A percentile compares a stretch with the other conserved stretches of the same genome.
Evolutionary conservation across 2,797 vertebrate genomes (phyloP).

Genomic region (Perodicticus potto): DNA sequence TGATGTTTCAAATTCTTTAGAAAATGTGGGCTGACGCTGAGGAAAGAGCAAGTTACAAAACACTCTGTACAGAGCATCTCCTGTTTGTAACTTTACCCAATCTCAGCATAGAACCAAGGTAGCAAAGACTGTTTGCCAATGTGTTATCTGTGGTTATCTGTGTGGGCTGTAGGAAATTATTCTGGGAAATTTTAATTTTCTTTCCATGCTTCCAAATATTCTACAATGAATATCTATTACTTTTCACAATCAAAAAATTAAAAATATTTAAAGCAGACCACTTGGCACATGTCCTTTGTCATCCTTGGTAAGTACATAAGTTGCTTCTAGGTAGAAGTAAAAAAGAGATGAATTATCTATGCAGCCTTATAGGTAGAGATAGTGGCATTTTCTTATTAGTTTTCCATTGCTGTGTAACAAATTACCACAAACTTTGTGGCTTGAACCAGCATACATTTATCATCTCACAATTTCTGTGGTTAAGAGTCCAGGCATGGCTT

Average conservation of each 20-base stretch:
- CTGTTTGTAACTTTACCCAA: slow-evolving; percentile 64
- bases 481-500: neutral
- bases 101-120: slow-evolving; percentile 32
- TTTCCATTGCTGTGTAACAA: slow-evolving; percentile 4
- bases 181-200: slow-evolving; percentile 70
- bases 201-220: slow-evolving; percentile 61
- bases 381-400: neutral
- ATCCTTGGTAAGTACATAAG: neutral
- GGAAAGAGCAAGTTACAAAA: slow-evolving; percentile 73
- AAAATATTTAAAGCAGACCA: slow-evolving; percentile 12
- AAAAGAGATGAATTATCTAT: neutral
- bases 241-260: slow-evolving; percentile 73
- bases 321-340: slow-evolving; percentile 51
- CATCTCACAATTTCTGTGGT: neutral
- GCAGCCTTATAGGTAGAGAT: neutral
- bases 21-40: slow-evolving; percentile 65
- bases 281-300: slow-evolving; percentile 36
- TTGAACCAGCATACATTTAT: neutral
- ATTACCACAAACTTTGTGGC: neutral
- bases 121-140: slow-evolving; percentile 58
- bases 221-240: slow-evolving; percentile 60
- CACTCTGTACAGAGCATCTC: slow-evolving; percentile 30
- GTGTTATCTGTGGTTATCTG: slow-evolving; percentile 74
- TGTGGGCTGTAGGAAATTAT: slow-evolving; percentile 60
- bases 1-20: slow-evolving; percentile 70